Conservation (phyloP, 2,797 vertebrate species). For the Pelobates cultripes region DNA sequence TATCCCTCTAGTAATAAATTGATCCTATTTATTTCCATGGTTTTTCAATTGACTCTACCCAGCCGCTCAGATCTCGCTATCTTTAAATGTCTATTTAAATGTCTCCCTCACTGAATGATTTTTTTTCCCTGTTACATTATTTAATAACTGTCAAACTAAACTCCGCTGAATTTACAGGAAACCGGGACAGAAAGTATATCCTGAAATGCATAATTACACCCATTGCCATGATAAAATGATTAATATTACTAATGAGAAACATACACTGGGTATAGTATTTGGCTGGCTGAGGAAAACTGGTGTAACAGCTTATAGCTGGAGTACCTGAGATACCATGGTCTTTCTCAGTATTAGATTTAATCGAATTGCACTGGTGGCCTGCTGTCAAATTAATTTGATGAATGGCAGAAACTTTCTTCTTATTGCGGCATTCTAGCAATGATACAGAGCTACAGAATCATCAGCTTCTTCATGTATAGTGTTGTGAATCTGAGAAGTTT, state of each 20-base stretch:
- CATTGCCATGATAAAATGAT: not conserved
- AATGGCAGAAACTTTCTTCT: too few relatives aligned
- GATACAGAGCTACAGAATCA: too few relatives aligned
- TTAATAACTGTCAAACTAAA: not conserved
- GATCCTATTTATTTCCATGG: not conserved
- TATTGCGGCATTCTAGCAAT: too few relatives aligned
- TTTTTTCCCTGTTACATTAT: not conserved
- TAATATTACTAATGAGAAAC: not conserved
- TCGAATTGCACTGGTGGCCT: too few relatives aligned
- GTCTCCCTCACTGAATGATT: not conserved
- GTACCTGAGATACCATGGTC: too few relatives aligned
- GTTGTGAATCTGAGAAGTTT: too few relatives aligned
- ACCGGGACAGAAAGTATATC: not conserved
- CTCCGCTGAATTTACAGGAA: not conserved
- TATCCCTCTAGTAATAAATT: conserved; percentile 3
- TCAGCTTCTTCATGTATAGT: too few relatives aligned
- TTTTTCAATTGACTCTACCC: not conserved
- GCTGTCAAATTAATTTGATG: too few relatives aligned
- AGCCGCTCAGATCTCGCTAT: not conserved
- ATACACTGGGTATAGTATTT: not conserved
- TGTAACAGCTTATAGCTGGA: not conserved
- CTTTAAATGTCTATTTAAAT: not conserved
- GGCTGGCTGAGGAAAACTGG: not conserved
- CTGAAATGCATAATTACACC: not conserved
- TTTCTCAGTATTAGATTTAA: too few relatives aligned